Base-by-base conservation (phyloP, 2,888 invertebrate genomes). In the Nesidiocoris tenuis region DNA sequence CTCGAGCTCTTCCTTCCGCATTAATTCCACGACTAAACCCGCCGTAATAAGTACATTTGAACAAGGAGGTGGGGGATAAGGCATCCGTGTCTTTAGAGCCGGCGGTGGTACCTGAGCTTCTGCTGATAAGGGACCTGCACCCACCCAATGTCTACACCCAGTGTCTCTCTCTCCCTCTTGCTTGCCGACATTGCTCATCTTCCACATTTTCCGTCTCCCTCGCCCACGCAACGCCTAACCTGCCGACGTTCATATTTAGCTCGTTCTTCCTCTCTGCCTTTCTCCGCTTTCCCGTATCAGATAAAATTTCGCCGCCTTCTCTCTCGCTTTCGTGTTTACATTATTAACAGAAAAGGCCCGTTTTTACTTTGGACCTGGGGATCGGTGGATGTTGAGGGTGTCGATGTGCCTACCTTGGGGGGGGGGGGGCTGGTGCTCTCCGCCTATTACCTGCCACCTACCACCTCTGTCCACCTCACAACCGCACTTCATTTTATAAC, bases 11-110 rank as follows among this genome's bases (percentile, higher is more conserved):
- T 72, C 63, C 72, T 54, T 59, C 59, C 61, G 74, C 74, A 74
- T 74, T 74, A 74, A 74, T 74, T 74, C 74, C 74, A 74, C 74
- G 74, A 74, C 74, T 74, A 74, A 74, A 39, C 39, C 74, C 64
- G 21, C 54, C 39, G 74, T 74, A 74, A 74, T 74, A 74, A 61
- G 74, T 74, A 74, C 74, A 74, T 74, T 74, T 64, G 63, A 64
- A 74, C 74, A 54, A 56, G 5, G 17, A 55, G 59, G 54, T 17
- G 24, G 21, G 61, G 71, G 24, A 25, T 17, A 39, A 39, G 66
- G 3, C 39, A 18, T 39, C 39, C n/a, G 66, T 21, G 66, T 16
- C 23, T 2, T 3, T 24, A 7, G 17, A 23, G 23, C 3, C n/a
- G 22, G 19, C 22, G 64, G 17, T 19, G 67, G 70, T 23, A 22